Percentiles rank a stretch among this genome's conserved stretches.
These are phyloP conservation scores for Ahaetulla prasina DNA, from an alignment of 2,113 vertebrate genomes.

Conservation along the genomic window DNA sequence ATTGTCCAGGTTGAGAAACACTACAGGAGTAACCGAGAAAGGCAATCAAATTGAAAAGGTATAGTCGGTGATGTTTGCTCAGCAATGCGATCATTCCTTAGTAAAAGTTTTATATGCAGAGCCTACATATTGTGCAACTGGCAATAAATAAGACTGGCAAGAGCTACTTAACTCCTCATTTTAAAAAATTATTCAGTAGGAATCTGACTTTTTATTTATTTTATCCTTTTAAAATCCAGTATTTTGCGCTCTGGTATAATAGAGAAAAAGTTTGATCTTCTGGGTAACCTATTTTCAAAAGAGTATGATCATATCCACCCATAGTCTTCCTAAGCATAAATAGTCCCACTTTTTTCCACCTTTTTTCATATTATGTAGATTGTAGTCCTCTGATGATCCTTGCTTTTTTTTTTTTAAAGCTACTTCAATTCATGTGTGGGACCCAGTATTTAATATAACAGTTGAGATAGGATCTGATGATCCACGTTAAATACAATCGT, in stretches of 20 bases:
- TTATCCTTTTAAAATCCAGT: background rate
- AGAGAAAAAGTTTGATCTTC: background rate
- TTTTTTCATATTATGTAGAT: background rate
- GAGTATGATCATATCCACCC: background rate
- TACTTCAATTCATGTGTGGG: background rate
- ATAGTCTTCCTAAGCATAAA: background rate
- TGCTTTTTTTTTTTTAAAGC: background rate
- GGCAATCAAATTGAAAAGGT: background rate
- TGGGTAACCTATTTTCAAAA: background rate
- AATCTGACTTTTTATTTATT: background rate
- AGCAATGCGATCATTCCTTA: background rate
- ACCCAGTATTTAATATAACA: background rate
- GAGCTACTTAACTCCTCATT: background rate
- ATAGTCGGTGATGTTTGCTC: background rate
- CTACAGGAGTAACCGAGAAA: fast-evolving
- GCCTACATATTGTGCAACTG: background rate
- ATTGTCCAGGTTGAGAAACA: background rate
- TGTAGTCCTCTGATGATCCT: background rate
- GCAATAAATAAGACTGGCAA: background rate
- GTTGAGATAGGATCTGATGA: background rate
- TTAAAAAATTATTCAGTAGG: background rate
- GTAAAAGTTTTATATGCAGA: background rate
- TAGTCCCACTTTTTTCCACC: background rate
- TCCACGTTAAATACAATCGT: background rate
- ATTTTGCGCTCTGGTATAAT: background rate